phyloP scores from a whole-genome alignment of 1,140 invertebrate species.

The Coboldia fuscipes region DNA sequence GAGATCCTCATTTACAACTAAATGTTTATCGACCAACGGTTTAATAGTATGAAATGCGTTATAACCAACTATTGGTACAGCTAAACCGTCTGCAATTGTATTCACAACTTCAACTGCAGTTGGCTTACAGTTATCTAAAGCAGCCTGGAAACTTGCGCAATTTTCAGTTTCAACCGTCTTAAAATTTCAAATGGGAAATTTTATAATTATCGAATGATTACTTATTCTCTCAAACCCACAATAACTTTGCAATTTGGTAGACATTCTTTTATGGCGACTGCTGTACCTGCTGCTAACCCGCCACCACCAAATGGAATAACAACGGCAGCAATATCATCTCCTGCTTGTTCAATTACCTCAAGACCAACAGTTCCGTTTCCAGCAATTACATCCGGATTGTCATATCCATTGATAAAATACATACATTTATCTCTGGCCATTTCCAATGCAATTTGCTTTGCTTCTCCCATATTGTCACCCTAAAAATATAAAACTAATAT shows the following conservation, averaged over 20 bases:
- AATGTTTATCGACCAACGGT: slow-evolving; percentile 61
- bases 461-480: slow-evolving; percentile 69
- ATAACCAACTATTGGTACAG: slow-evolving; percentile 71
- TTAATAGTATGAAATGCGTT: slow-evolving; percentile 67
- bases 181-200: neutral
- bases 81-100: slow-evolving; percentile 77
- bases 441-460: slow-evolving; percentile 53
- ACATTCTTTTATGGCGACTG: slow-evolving; percentile 66
- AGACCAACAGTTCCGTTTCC: slow-evolving; percentile 83
- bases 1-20: slow-evolving; percentile 62
- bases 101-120: slow-evolving; percentile 41
- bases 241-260: slow-evolving; percentile 55
- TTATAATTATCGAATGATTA: neutral
- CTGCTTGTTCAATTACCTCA: slow-evolving; percentile 73
- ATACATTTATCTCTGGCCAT: slow-evolving; percentile 45
- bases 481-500: neutral
- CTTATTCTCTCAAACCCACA: slow-evolving; percentile 24
- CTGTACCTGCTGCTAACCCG: slow-evolving; percentile 70
- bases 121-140: slow-evolving; percentile 48
- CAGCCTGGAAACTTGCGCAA: slow-evolving; percentile 62
- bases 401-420: slow-evolving; percentile 43
- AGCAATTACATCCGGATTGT: slow-evolving; percentile 82
- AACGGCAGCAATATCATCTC: slow-evolving; percentile 43
- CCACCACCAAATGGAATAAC: slow-evolving; percentile 20
- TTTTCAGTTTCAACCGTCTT: slow-evolving; percentile 83